Conservation (phyloP, 2,888 invertebrate species). For the Megaustenia siamemsis region DNA sequence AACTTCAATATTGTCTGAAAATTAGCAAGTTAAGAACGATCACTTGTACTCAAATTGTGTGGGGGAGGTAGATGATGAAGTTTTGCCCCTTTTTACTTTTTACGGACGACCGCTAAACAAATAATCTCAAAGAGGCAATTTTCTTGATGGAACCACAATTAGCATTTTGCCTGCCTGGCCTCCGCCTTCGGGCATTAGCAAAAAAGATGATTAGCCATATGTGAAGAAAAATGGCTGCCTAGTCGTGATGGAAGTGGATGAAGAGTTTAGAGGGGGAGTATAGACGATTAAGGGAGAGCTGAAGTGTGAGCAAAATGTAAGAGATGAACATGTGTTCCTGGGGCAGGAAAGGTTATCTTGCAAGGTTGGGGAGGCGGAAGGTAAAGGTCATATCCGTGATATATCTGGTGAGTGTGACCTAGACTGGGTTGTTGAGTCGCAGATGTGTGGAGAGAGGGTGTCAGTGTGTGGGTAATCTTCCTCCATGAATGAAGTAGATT, state of each 20-base stretch:
- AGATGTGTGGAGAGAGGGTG: too few species aligned
- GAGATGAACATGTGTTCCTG: neutral
- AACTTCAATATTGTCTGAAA: constrained; percentile 46
- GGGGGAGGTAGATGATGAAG: constrained; percentile 9
- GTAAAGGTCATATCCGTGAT: too few species aligned
- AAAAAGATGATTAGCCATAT: constrained; percentile 33
- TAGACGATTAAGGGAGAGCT: neutral
- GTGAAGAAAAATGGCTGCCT: constrained; percentile 8
- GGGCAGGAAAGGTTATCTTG: too few species aligned
- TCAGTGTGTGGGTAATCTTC: too few species aligned
- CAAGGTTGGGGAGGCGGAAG: too few species aligned
- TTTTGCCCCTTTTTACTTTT: constrained; percentile 7
- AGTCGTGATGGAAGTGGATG: neutral
- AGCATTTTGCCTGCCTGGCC: constrained; percentile 40
- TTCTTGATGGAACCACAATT: constrained; percentile 46
- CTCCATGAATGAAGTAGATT: too few species aligned
- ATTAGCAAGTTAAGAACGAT: constrained; percentile 46
- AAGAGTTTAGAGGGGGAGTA: neutral
- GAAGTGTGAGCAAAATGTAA: neutral
- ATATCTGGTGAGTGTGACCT: too few species aligned
- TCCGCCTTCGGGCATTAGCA: neutral
- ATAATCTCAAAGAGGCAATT: constrained; percentile 50
- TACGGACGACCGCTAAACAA: constrained; percentile 34
- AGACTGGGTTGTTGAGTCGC: too few species aligned
- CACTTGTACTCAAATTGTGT: constrained; percentile 30